These are phyloP conservation scores for Bembecia ichneumoniformis DNA, from an alignment of 2,888 invertebrate genomes.

Conservation along the genomic window DNA sequence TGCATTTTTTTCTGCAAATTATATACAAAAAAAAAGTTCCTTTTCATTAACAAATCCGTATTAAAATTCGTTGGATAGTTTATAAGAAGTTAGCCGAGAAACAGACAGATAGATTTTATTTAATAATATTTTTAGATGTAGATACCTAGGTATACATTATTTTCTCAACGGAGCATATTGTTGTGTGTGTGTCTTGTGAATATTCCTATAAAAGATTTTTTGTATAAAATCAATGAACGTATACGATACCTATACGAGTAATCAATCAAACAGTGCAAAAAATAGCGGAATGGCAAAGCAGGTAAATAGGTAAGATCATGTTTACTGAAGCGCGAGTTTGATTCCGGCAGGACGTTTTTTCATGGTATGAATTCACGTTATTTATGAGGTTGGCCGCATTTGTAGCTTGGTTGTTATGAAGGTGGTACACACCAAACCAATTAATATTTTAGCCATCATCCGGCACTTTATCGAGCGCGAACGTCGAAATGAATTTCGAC, in stretches of 20 bases:
- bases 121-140: no score
- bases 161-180: no score
- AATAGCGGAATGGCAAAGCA: conserved; percentile 4
- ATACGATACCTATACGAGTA: neutral
- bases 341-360: conserved; percentile 22
- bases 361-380: conserved; percentile 5
- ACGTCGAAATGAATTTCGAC: neutral
- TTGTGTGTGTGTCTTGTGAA: no score
- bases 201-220: no score
- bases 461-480: conserved; percentile 5
- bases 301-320: conserved; percentile 3
- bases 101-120: no score
- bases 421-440: neutral
- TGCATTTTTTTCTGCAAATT: no score
- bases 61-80: no score
- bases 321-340: conserved; percentile 8
- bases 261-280: conserved; percentile 10
- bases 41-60: no score
- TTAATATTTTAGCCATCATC: conserved; percentile 8
- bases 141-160: no score
- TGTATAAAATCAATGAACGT: neutral
- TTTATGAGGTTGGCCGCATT: conserved; percentile 12
- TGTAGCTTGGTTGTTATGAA: conserved; percentile 14
- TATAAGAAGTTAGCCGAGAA: no score
- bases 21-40: no score